Base-by-base conservation (phyloP, 2,888 invertebrate species). In the Dynastes maya region DNA sequence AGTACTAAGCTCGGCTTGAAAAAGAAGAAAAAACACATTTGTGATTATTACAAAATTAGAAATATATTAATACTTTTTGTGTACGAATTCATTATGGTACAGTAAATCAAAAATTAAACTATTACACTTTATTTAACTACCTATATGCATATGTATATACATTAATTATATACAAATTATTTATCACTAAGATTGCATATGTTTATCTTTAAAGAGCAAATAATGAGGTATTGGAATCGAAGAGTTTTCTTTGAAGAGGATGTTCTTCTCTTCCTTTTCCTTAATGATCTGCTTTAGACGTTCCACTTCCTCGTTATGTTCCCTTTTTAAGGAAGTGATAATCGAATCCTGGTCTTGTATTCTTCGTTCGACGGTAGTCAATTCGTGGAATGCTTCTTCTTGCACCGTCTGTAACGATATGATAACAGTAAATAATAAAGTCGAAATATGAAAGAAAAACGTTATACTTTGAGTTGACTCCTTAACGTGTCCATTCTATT, bases 301-400 rank as follows among this genome's bases (percentile, higher is more conserved):
- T 70, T 89, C 87, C 49, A 91, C 84, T 84, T 91, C 91, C 58
- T 87, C 86, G 76, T 87, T 86, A 84, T 90, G 90, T 78, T 91
- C 89, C 11, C 86, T 85, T 83, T 90, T 90, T 88, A 91, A 88
- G 37, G 86, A 85, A 58, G 87, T 88, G 2, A 90, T 90, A 22
- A 88, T 86, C 1, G 87, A 82, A 80, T 90, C 89, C 82, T 91
- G 90, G 76, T 88, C 88, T 80, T 88, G 89, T 27, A 91, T 89
- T 76, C 89, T 88, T 82, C 90, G 89, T 81, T 91, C 91, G 0
- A 90, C 90, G 1, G 89, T 88, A 2, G 88, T 88, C 77, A 91
- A 85, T 84, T 91, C 90, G 78, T 91, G 89, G 85, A 89, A 90
- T 2, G 91, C 90, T 75, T 88, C 90, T 81, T 89, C 89, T 82